These are phyloP conservation scores for Lithodes maja DNA, from an alignment of 2,888 invertebrate species.

Conservation along the genomic window DNA sequence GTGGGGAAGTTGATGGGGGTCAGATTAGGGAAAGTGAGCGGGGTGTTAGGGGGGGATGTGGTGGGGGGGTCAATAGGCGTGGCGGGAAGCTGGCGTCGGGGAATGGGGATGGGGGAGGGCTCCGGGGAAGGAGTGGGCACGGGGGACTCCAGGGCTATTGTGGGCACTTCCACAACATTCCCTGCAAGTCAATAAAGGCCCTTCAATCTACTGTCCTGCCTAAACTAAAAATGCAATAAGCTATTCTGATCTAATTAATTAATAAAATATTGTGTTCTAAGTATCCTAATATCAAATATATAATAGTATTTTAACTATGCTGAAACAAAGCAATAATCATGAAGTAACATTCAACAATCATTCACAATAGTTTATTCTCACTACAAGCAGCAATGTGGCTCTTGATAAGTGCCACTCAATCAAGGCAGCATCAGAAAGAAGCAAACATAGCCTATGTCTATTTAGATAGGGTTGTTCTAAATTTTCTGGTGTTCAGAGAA, in stretches of 20 bases:
- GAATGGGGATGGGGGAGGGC: constrained; percentile 21
- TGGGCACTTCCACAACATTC: constrained; percentile 54
- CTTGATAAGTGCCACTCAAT: too few species aligned
- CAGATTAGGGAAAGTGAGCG: constrained; percentile 57
- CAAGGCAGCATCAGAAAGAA: too few species aligned
- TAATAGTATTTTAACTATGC: background rate
- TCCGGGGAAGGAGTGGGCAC: constrained; percentile 44
- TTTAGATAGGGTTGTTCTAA: too few species aligned
- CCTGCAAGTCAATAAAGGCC: constrained; percentile 62
- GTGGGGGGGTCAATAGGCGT: background rate
- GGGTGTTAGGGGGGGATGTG: constrained; percentile 10
- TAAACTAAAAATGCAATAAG: background rate
- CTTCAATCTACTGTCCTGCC: constrained; percentile 42
- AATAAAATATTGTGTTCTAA: background rate
- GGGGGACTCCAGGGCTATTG: constrained; percentile 57
- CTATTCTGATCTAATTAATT: background rate
- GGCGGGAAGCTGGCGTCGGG: background rate
- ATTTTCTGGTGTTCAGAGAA: too few species aligned
- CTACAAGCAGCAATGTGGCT: too few species aligned
- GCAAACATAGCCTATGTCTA: too few species aligned
- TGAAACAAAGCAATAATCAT: too few species aligned
- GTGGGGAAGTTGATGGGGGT: constrained; percentile 49
- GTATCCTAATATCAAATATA: background rate
- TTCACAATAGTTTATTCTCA: too few species aligned
- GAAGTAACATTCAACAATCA: too few species aligned